Evolutionary conservation across 2,797 vertebrate genomes (phyloP).

Genomic region (Muscicapa comitata): DNA sequence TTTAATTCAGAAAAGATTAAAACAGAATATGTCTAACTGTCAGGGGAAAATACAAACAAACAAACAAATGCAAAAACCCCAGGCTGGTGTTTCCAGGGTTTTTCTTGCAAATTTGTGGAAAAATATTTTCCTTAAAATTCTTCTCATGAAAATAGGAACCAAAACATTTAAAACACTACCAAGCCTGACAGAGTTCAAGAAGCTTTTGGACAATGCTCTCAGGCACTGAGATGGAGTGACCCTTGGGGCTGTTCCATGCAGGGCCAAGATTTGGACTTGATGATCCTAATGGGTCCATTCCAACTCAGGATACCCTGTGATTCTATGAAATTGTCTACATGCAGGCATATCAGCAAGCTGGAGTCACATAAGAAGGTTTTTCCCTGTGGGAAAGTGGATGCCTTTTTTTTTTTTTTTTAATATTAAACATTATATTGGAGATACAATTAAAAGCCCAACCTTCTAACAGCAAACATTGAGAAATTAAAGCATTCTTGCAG

Average conservation of each 20-base stretch:
- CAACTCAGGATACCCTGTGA: neutral
- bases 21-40: neutral
- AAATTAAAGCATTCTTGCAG: neutral
- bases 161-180: neutral
- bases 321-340: neutral
- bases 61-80: neutral
- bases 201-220: neutral
- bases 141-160: neutral
- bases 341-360: neutral
- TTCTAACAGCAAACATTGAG: neutral
- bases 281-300: neutral
- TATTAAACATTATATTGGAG: neutral
- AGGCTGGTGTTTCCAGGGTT: neutral
- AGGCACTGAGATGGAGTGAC: neutral
- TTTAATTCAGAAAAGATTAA: neutral
- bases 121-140: neutral
- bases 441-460: neutral
- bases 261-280: neutral
- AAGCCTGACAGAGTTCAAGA: neutral
- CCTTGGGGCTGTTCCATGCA: neutral
- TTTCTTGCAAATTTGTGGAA: neutral
- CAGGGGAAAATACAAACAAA: rapidly evolving
- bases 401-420: neutral
- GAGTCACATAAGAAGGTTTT: neutral
- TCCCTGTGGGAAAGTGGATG: neutral